phyloP scores from a whole-genome alignment of 2,113 vertebrate genomes.

The Vicugna pacos region DNA sequence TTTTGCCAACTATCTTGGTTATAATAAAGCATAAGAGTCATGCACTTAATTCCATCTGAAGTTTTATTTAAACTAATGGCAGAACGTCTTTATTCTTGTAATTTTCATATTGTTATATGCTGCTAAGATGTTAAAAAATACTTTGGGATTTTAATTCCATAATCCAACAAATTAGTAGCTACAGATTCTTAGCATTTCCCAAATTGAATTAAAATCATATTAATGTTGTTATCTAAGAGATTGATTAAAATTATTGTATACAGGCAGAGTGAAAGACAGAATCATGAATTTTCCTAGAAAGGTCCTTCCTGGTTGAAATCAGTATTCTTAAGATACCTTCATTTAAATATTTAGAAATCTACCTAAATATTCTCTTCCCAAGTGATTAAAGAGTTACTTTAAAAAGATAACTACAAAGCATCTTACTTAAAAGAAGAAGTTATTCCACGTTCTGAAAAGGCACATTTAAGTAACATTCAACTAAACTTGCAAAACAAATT shows the following conservation, averaged over 20 bases:
- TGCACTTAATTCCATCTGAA: background rate
- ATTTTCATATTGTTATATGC: background rate
- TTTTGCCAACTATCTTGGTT: background rate
- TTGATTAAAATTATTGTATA: background rate
- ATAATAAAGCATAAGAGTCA: background rate
- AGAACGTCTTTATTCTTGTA: background rate
- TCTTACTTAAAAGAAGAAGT: background rate
- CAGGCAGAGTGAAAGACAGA: background rate
- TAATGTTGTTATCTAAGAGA: background rate
- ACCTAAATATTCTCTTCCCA: background rate
- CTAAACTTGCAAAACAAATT: background rate
- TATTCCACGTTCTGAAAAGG: background rate
- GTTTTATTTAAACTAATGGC: background rate
- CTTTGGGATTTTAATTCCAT: background rate
- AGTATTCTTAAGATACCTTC: background rate
- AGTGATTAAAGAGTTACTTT: background rate
- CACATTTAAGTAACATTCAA: background rate
- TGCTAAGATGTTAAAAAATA: background rate
- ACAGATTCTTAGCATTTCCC: background rate
- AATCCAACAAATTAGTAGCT: background rate
- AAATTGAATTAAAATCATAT: background rate
- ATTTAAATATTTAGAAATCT: conserved; percentile 41
- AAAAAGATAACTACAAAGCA: background rate
- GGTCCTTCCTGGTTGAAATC: background rate
- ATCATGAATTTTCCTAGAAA: background rate